Conservation (phyloP, 2,888 invertebrate genomes). For the Heliconius cydno region DNA sequence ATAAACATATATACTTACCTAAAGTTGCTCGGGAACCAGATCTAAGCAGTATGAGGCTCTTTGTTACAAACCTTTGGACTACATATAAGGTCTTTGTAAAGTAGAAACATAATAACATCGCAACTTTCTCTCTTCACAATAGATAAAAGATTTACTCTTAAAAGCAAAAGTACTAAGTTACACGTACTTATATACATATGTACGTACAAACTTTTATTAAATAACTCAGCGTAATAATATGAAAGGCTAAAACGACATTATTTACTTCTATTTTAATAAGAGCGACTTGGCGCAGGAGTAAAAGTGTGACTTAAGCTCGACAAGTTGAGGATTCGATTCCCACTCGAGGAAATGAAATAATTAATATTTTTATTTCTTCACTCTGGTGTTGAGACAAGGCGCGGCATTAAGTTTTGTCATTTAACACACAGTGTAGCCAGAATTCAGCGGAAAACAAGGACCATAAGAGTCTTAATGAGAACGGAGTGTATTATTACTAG, state of each 20-base stretch:
- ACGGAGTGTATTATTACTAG: too few species aligned
- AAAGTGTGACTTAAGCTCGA: too few species aligned
- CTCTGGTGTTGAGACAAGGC: too few species aligned
- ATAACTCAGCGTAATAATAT: not conserved
- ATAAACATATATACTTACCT: not conserved
- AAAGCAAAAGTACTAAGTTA: constrained; percentile 9
- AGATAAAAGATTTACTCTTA: constrained; percentile 38
- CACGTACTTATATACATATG: not conserved
- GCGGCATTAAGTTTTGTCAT: too few species aligned
- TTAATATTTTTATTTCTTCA: too few species aligned
- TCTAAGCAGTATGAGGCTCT: constrained; percentile 20
- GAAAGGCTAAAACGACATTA: not conserved
- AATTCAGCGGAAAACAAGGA: too few species aligned
- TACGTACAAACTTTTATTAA: not conserved
- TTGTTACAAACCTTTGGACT: constrained; percentile 33
- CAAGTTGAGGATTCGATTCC: too few species aligned
- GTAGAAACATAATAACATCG: constrained; percentile 42
- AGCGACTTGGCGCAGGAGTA: not conserved
- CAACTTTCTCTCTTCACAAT: constrained; percentile 47
- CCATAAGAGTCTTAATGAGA: too few species aligned
- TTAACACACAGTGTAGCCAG: too few species aligned
- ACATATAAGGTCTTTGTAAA: constrained; percentile 41
- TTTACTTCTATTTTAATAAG: not conserved
- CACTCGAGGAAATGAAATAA: too few species aligned
- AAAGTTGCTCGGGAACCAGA: not conserved